Base-by-base conservation (phyloP, 1,140 invertebrate species). In the Drosophila simulans region DNA sequence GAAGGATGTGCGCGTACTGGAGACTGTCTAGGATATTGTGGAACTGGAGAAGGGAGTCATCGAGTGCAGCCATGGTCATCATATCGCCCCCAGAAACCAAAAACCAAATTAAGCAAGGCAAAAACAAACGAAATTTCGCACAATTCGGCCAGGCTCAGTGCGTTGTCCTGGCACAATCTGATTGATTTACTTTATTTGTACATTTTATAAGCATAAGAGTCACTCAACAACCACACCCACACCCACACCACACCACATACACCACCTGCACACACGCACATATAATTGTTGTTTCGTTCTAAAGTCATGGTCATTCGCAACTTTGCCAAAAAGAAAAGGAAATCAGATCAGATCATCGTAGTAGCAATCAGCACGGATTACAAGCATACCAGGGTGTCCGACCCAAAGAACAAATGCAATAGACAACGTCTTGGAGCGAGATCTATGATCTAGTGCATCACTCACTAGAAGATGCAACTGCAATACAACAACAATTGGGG, bases 1-100 rank as follows among this genome's bases (percentile, higher is more conserved):
- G 86, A 99, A 98, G 92, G 97, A 98, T 92, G 92, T 95, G n/a
- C 94, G 95, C 79, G 90, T 77, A 8, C 71, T 92, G 42, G 91
- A 92, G 68, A 91, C 90, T 20, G 90, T 91, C 45, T 90, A 90
- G 55, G 15, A 15, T 25, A 34, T 31, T 51, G 5, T 39, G 43
- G 54, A 40, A 39, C 10, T 40, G 49, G 27, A 42, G 46, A 11
- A 31, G 25, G 46, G 42, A 59, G 45, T 49, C 51, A 55, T 62
- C 39, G 51, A 25, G 56, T n/a, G 31, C 31, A 58, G 43, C 31
- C 56, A 58, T 55, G 52, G 17, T 22, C 60, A 64, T 64, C 60
- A 64, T 64, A 64, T 64, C 60, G 60, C 39, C 54, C 39, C 27
- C 25, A 22, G 43, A n/a, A 69, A 77, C 7, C 31, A 31, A 31